Evolutionary conservation across 1,140 invertebrate genomes (phyloP).

Genomic region (Colletes gigas): DNA sequence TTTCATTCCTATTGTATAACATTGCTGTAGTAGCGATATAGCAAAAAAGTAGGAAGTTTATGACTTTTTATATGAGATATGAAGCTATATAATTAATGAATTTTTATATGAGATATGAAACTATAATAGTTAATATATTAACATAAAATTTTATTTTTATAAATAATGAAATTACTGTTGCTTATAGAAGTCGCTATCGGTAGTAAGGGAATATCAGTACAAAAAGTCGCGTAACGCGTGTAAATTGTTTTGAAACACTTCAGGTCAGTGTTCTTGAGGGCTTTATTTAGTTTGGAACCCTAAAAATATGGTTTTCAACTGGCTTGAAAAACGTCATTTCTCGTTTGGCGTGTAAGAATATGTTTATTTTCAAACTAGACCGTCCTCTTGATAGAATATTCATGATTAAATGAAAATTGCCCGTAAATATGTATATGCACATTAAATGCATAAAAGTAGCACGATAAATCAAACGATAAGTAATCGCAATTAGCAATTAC

Average conservation of each 20-base stretch:
- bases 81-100: neutral
- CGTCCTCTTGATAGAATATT: neutral
- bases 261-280: neutral
- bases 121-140: slow-evolving; percentile 14
- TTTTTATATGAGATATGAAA: slow-evolving; percentile 22
- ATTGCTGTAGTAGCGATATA: neutral
- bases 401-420: no score
- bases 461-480: neutral
- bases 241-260: no score
- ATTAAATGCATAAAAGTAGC: no score
- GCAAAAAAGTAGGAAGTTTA: neutral
- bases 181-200: neutral
- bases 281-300: no score
- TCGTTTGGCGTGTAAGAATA: no score
- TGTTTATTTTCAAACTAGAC: no score
- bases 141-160: slow-evolving; percentile 31
- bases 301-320: no score
- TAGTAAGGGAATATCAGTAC: neutral
- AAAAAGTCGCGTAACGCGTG: neutral
- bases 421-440: no score
- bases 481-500: no score
- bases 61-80: slow-evolving; percentile 22
- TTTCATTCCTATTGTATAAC: neutral
- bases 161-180: slow-evolving; percentile 1
- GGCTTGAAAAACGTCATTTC: no score